phyloP scores from a whole-genome alignment of 2,888 invertebrate species.

The Xanthia icteritia region DNA sequence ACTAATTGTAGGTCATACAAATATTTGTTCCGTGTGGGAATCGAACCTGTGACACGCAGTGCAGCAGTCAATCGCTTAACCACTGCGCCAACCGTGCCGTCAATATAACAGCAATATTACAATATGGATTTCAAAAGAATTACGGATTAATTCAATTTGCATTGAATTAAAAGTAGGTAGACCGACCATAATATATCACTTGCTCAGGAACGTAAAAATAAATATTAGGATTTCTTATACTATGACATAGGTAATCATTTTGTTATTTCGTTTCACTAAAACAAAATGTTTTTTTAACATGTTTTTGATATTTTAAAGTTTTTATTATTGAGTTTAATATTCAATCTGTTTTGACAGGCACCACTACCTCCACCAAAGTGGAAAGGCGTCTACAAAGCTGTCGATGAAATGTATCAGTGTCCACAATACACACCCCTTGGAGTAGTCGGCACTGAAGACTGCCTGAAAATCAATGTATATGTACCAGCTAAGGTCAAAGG shows the following conservation, averaged over 20 bases:
- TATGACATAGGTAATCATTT: slow-evolving; percentile 64
- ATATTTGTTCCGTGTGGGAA: no score
- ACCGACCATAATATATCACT: not conserved
- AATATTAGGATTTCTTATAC: slow-evolving; percentile 74
- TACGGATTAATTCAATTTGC: no score
- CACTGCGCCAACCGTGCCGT: no score
- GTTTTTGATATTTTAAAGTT: not conserved
- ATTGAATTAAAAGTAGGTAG: not conserved
- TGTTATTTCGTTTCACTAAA: not conserved
- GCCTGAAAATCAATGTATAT: slow-evolving; percentile 81
- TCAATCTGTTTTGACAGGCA: slow-evolving; percentile 75
- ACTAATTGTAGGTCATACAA: no score
- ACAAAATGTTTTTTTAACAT: not conserved
- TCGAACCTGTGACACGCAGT: no score
- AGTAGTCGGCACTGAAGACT: slow-evolving; percentile 78
- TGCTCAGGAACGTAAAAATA: not conserved
- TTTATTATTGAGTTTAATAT: not conserved
- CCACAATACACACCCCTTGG: slow-evolving; percentile 68
- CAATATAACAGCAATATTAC: no score
- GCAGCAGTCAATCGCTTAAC: no score
- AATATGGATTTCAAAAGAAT: not conserved
- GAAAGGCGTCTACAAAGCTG: slow-evolving; percentile 80
- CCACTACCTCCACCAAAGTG: slow-evolving; percentile 80
- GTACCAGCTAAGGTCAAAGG: slow-evolving; percentile 72
- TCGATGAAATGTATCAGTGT: slow-evolving; percentile 72